These are phyloP conservation scores for Pteropus rufus DNA, from an alignment of 2,797 vertebrate species.

Conservation along the genomic window DNA sequence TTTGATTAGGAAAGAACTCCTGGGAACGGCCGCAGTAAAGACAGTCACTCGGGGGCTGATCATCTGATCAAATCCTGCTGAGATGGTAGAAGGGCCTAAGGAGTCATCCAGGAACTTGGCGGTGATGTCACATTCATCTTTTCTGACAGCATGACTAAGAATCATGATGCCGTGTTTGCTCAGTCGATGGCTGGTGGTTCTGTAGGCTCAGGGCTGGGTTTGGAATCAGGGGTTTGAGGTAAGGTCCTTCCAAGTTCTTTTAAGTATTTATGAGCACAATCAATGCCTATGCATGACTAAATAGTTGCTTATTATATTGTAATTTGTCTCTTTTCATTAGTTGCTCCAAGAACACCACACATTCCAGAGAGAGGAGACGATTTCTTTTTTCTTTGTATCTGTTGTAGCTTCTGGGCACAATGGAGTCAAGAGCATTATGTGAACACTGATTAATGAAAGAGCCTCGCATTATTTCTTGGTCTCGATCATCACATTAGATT, in stretches of 20 bases:
- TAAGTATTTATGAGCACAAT: neutral
- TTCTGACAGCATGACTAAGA: conserved; percentile 12
- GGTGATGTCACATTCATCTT: conserved; percentile 40
- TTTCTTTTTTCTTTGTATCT: neutral
- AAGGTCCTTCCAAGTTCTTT: neutral
- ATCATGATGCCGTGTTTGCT: neutral
- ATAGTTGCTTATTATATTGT: neutral
- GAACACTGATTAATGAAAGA: neutral
- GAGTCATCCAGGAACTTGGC: conserved; percentile 2
- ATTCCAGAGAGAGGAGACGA: neutral
- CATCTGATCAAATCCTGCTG: conserved; percentile 20
- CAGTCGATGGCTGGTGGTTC: neutral
- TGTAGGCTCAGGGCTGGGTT: neutral
- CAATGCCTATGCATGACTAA: neutral
- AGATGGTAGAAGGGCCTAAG: conserved; percentile 39
- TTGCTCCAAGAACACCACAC: neutral
- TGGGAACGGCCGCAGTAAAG: neutral
- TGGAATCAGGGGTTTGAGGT: neutral
- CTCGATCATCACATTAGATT: neutral
- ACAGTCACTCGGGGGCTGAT: conserved; percentile 38
- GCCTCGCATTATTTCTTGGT: neutral
- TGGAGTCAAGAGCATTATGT: neutral
- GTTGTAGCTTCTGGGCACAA: neutral
- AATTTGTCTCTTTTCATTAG: neutral
- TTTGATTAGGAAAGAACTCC: conserved; percentile 4